Percentiles rank a stretch among this genome's conserved stretches.
Conservation (phyloP, 2,888 invertebrate species). For the Urechis unicinctus region DNA sequence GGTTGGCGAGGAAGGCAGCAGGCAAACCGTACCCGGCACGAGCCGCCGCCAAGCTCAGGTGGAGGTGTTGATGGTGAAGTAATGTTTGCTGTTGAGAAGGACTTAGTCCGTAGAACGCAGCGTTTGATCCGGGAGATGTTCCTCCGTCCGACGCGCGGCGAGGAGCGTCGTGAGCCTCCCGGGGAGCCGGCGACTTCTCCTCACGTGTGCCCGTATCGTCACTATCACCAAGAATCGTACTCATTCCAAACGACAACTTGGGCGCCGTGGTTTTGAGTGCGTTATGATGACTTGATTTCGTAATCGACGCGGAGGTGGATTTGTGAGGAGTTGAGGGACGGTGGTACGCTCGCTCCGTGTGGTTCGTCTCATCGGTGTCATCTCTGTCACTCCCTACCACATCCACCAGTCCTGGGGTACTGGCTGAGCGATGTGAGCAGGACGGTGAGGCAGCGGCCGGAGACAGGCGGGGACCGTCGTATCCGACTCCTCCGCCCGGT, state of each 20-base stretch:
- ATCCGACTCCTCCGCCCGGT: too few relatives aligned
- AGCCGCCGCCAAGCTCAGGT: not conserved
- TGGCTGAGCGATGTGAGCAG: too few relatives aligned
- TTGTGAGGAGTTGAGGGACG: too few relatives aligned
- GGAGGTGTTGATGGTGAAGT: not conserved
- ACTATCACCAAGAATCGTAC: slow-evolving; percentile 11
- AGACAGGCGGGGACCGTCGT: too few relatives aligned
- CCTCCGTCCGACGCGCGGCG: not conserved
- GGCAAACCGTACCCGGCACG: too few relatives aligned
- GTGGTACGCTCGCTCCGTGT: too few relatives aligned
- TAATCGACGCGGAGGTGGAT: too few relatives aligned
- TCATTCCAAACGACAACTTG: slow-evolving; percentile 17
- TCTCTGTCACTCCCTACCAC: too few relatives aligned
- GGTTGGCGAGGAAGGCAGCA: slow-evolving; percentile 1
- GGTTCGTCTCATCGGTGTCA: too few relatives aligned
- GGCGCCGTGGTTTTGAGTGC: slow-evolving; percentile 1
- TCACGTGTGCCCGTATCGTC: not conserved
- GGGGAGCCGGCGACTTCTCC: not conserved
- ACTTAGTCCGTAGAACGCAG: not conserved
- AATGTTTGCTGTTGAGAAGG: not conserved
- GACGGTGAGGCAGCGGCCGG: too few relatives aligned
- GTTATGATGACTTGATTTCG: too few relatives aligned
- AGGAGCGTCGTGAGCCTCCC: not conserved
- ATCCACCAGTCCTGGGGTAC: too few relatives aligned
- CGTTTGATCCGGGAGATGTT: not conserved